These are phyloP conservation scores for Sussaba pulchella DNA, from an alignment of 2,888 invertebrate genomes.

Conservation along the genomic window DNA sequence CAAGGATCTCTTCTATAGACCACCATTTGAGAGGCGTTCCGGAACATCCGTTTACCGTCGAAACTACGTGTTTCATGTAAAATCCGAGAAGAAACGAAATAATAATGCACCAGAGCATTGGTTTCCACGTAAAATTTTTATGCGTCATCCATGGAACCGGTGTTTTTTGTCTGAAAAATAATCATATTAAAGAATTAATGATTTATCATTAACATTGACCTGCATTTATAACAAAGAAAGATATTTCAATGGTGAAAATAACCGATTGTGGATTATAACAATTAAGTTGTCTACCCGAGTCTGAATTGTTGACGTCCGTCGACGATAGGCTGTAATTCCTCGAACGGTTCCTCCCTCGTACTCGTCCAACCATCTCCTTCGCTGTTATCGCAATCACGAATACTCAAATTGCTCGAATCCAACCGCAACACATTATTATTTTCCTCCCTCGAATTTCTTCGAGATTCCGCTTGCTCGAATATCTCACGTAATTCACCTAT, in stretches of 20 bases:
- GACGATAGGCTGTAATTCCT: conserved; percentile 65
- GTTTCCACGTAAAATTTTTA: conserved; percentile 70
- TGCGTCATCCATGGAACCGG: conserved; percentile 56
- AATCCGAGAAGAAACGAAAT: conserved; percentile 78
- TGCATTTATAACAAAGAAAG: no score
- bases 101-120: conserved; percentile 74
- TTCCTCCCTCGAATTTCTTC: conserved; percentile 79
- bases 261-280: background rate
- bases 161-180: conserved; percentile 65
- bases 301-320: conserved; percentile 59
- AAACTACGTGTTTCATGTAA: conserved; percentile 75
- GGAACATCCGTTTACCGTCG: conserved; percentile 68
- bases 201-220: background rate
- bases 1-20: conserved; percentile 77
- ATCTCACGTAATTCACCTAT: conserved; percentile 79
- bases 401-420: conserved; percentile 62
- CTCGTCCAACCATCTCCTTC: conserved; percentile 72
- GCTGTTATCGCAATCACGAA: conserved; percentile 66
- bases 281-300: conserved; percentile 48
- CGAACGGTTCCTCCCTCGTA: conserved; percentile 69
- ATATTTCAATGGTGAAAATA: no score
- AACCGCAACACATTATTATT: conserved; percentile 76
- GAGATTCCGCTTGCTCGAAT: conserved; percentile 78
- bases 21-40: conserved; percentile 74
- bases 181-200: background rate